Evolutionary conservation across 1,140 invertebrate species (phyloP).

Genomic region (Hycleus phaleratus): DNA sequence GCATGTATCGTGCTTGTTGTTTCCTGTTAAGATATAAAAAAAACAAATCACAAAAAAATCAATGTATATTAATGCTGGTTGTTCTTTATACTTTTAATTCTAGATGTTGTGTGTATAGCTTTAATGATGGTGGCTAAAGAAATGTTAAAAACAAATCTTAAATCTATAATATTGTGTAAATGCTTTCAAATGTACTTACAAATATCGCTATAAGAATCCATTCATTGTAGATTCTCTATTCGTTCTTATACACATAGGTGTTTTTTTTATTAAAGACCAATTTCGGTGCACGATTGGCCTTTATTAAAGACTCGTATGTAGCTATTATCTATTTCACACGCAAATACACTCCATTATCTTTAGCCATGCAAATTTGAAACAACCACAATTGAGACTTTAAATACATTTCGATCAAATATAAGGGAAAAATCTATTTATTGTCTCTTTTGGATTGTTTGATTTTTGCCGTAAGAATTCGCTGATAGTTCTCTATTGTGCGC

Average conservation of each 20-base stretch:
- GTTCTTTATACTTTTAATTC: constrained; percentile 38
- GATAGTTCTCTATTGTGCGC: constrained; percentile 17
- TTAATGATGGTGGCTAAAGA: constrained; percentile 12
- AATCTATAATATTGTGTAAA: constrained; percentile 8
- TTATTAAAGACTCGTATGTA: neutral
- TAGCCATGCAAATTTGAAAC: too few relatives aligned
- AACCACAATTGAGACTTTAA: too few relatives aligned
- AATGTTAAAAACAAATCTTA: constrained; percentile 14
- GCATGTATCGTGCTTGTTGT: constrained; percentile 30
- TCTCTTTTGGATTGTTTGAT: constrained; percentile 14
- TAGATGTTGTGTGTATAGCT: constrained; percentile 37
- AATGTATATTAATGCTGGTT: constrained; percentile 32
- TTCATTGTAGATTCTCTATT: constrained; percentile 2
- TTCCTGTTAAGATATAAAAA: constrained; percentile 29
- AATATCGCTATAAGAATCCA: neutral
- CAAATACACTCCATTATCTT: neutral
- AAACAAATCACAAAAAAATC: constrained; percentile 29
- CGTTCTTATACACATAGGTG: too few relatives aligned
- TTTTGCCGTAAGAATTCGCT: constrained; percentile 22
- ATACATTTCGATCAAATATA: too few relatives aligned
- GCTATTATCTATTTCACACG: neutral
- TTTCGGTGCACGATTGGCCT: constrained; percentile 7
- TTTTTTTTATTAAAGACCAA: constrained; percentile 3
- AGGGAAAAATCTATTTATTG: constrained; percentile 4
- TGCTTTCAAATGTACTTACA: constrained; percentile 19